Percentiles rank a stretch among this genome's conserved stretches.
These are phyloP conservation scores for Daboia siamensis DNA, from an alignment of 2,113 vertebrate species.

Conservation along the genomic window DNA sequence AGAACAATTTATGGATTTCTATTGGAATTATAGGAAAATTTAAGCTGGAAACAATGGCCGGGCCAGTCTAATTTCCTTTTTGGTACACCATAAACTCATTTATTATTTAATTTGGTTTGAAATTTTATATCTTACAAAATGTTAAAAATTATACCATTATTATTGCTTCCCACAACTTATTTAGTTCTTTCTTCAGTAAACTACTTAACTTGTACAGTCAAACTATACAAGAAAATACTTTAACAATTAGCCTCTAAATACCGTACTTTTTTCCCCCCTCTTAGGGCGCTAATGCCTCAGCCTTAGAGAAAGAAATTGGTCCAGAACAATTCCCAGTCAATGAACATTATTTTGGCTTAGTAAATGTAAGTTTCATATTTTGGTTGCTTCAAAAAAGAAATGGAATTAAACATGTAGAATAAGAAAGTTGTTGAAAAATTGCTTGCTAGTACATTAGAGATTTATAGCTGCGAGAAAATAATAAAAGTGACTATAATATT, in stretches of 20 bases:
- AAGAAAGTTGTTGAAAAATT: neutral
- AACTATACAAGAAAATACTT: neutral
- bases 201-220: neutral
- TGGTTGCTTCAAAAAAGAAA: constrained; percentile 28
- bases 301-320: constrained; percentile 89
- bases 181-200: neutral
- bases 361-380: constrained; percentile 74
- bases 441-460: neutral
- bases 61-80: neutral
- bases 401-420: neutral
- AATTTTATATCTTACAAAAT: neutral
- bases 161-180: neutral
- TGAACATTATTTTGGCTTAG: constrained; percentile 85
- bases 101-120: neutral
- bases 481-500: neutral
- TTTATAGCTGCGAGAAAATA: neutral
- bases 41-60: neutral
- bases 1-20: neutral
- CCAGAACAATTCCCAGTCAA: constrained; percentile 84
- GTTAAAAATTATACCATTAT: neutral
- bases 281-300: constrained; percentile 85
- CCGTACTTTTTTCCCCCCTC: constrained; percentile 43
- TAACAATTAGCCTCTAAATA: constrained; percentile 11
- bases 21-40: neutral
- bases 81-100: neutral